Evolutionary conservation across 2,888 invertebrate species (phyloP).

Genomic region (Perizoma flavofasciatum): DNA sequence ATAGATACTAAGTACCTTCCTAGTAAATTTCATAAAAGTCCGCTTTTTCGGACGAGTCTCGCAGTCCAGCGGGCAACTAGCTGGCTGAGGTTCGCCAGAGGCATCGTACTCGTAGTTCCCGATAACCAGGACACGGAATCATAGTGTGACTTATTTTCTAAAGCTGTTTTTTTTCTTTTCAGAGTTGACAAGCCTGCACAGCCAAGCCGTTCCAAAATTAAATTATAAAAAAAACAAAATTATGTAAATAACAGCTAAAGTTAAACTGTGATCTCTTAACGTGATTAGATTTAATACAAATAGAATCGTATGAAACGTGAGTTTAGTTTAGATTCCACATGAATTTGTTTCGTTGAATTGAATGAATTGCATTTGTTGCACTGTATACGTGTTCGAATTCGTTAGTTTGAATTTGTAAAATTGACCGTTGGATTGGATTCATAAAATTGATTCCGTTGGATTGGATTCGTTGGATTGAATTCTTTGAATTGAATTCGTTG

Average conservation of each 20-base stretch:
- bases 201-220: conserved; percentile 44
- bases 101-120: too few species aligned
- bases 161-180: conserved; percentile 47
- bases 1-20: too few species aligned
- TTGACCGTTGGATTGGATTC: conserved; percentile 4
- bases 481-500: conserved; percentile 16
- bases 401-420: background rate
- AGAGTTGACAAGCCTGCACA: conserved; percentile 55
- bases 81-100: too few species aligned
- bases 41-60: too few species aligned
- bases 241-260: conserved; percentile 42
- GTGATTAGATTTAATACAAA: conserved; percentile 54
- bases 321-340: conserved; percentile 7
- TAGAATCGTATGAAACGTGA: conserved; percentile 30
- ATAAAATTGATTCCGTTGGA: too few species aligned
- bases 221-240: conserved; percentile 48
- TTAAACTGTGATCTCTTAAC: conserved; percentile 66
- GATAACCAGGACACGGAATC: too few species aligned
- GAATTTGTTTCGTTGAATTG: conserved; percentile 2
- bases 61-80: too few species aligned
- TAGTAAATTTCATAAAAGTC: too few species aligned
- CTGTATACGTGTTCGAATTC: conserved; percentile 17
- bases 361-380: conserved; percentile 10
- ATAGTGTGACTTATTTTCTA: background rate
- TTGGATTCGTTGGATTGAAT: conserved; percentile 17